Base-by-base conservation (phyloP, 2,797 vertebrate genomes). In the Brachymystax lenok region DNA sequence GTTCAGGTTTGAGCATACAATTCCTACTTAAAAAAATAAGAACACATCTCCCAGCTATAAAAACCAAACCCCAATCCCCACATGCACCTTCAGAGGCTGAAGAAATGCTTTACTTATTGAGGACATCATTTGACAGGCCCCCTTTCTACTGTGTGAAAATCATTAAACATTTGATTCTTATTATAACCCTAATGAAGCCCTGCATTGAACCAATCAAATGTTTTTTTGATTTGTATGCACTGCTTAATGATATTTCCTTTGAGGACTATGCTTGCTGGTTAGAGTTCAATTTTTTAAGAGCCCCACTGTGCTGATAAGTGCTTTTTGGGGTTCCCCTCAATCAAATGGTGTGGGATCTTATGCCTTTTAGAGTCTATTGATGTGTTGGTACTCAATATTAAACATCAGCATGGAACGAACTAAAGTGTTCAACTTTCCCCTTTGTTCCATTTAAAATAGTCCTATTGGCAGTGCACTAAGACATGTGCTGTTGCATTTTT, bases 201-300 rank as follows among this genome's bases (percentile, higher is more conserved):
- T 59, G 61, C 56, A 63, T 67, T 56, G 75, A 67, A 51, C 68
- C 8, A 40, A 6, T 40, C 10, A 40, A 10, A 40, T 40, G 2
- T 40, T 0, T 8, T 33, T 40, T 40, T 24, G 28, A 30, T 30
- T 74, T 52, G 50, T 61, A 46, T 70, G 72, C 59, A 56, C 46
- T 66, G 74, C 77, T 64, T 78, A 79, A 80, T 76, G 56, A 77
- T 17, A 76, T 79, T 56, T 54, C 71, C 75, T 76, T 64, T 64
- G 28, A 75, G 28, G 61, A 66, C 71, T 52, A 30, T 21, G 51
- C 50, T 73, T 28, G 73, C 50, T 54, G 73, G 52, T 59, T 66
- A 50, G 66, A 70, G 50, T 78, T 56, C 24, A 52, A 64, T 75
- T 16, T 54, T 70, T 56, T 59, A 63, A 54, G 73, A 28, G 10